Conservation (phyloP, 2,888 invertebrate species). For the Willowsia nigromaculata region DNA sequence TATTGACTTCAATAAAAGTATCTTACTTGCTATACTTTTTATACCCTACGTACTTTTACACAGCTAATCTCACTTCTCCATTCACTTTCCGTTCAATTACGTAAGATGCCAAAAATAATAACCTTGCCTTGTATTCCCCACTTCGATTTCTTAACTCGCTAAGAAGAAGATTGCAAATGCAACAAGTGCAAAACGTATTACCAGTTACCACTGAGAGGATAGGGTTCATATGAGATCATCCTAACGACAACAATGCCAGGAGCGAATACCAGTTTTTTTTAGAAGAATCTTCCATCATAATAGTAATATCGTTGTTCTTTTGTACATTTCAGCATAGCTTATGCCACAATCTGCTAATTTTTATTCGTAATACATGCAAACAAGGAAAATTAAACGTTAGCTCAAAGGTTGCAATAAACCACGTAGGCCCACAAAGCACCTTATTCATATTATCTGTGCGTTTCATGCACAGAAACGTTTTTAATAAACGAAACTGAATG, state of each 20-base stretch:
- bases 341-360: too few relatives aligned
- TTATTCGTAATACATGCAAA: too few relatives aligned
- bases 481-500: too few relatives aligned
- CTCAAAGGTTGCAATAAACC: too few relatives aligned
- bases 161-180: not conserved
- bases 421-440: too few relatives aligned
- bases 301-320: too few relatives aligned
- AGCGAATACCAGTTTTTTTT: not conserved
- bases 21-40: not conserved
- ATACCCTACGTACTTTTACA: not conserved
- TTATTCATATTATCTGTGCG: too few relatives aligned
- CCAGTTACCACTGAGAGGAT: not conserved
- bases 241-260: not conserved
- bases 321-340: too few relatives aligned
- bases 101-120: conserved; percentile 66
- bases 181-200: not conserved
- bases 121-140: conserved; percentile 37
- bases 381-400: too few relatives aligned
- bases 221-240: not conserved
- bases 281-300: not conserved
- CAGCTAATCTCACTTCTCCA: not conserved
- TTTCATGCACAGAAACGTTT: too few relatives aligned
- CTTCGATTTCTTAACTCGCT: not conserved
- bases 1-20: not conserved
- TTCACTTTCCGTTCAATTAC: conserved; percentile 62